Evolutionary conservation across 2,113 vertebrate genomes (phyloP).

Genomic region (Penelope pileata): DNA sequence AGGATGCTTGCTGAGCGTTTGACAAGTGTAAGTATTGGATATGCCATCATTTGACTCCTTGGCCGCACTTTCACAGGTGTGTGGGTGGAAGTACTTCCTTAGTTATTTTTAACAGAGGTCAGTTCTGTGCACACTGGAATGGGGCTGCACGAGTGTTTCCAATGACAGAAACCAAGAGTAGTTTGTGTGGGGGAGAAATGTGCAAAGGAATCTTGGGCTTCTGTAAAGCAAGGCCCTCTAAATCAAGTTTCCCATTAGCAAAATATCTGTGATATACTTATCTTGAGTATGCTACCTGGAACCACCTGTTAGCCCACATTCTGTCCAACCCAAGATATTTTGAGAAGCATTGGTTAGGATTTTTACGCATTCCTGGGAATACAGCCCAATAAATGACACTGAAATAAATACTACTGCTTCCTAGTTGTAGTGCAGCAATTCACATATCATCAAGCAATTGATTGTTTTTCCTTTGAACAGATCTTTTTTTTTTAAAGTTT

Average conservation of each 20-base stretch:
- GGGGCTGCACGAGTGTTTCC: background rate
- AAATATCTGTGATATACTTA: background rate
- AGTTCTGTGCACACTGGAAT: background rate
- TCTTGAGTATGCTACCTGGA: background rate
- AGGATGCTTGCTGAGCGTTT: background rate
- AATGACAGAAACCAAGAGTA: background rate
- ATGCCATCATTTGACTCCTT: background rate
- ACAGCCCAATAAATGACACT: background rate
- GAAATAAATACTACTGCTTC: background rate
- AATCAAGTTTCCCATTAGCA: background rate
- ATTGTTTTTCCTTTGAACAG: background rate
- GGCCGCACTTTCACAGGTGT: background rate
- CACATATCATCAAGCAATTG: background rate
- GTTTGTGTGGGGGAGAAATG: background rate
- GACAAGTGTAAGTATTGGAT: background rate
- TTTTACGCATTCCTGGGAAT: background rate
- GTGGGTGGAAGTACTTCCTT: background rate
- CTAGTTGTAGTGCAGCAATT: background rate
- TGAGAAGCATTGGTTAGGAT: background rate
- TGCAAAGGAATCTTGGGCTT: background rate
- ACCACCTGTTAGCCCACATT: background rate
- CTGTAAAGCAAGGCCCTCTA: background rate
- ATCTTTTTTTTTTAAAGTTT: background rate
- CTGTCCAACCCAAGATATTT: background rate
- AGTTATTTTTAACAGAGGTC: background rate